phyloP scores from a whole-genome alignment of 2,113 vertebrate species.

The Lontra canadensis region DNA sequence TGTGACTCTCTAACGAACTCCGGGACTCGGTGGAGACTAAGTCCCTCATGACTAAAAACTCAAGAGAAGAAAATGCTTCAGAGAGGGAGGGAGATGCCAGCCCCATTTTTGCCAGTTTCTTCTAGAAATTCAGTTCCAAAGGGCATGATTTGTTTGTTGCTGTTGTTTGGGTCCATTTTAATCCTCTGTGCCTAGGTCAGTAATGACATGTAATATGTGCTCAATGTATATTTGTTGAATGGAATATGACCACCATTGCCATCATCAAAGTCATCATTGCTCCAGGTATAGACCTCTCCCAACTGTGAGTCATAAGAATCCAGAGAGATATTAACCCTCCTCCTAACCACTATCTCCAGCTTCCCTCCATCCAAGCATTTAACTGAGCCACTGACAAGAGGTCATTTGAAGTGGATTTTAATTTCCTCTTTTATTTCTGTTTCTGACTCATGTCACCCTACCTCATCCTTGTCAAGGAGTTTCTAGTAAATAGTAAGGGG shows the following conservation, averaged over 20 bases:
- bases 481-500: conserved; percentile 9
- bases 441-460: conserved; percentile 2
- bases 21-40: not conserved
- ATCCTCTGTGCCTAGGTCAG: not conserved
- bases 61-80: not conserved
- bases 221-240: not conserved
- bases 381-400: not conserved
- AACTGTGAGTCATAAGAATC: not conserved
- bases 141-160: not conserved
- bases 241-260: not conserved
- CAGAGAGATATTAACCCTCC: not conserved
- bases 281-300: not conserved
- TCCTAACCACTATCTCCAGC: not conserved
- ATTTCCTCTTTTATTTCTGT: conserved; percentile 48
- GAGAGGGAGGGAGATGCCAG: not conserved
- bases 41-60: not conserved
- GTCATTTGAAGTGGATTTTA: conserved; percentile 32
- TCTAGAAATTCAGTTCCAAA: not conserved
- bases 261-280: not conserved
- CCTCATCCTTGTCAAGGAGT: not conserved
- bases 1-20: not conserved
- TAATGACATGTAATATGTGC: not conserved
- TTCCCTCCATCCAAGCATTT: not conserved
- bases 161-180: not conserved
- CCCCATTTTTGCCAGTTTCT: not conserved